These are phyloP conservation scores for Leguminivora glycinivorella DNA, from an alignment of 1,140 invertebrate species.

Conservation along the genomic window DNA sequence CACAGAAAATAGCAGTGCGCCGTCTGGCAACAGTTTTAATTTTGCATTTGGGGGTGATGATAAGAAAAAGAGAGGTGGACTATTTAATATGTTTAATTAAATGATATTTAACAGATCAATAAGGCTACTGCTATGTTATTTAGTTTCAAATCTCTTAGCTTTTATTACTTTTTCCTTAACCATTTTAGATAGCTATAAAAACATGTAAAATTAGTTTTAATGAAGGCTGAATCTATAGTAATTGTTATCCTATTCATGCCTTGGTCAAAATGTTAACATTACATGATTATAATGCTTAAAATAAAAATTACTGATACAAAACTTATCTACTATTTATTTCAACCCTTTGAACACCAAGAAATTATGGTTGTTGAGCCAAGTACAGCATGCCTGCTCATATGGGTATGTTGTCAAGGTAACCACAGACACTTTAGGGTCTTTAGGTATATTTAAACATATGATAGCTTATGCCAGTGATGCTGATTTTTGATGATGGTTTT, in stretches of 20 bases:
- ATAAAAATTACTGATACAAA: conserved; percentile 15
- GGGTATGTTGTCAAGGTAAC: no score
- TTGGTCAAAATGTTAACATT: conserved; percentile 9
- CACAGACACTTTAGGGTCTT: no score
- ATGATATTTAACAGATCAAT: conserved; percentile 6
- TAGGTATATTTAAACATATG: no score
- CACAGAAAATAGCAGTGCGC: conserved; percentile 32
- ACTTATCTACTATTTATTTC: conserved; percentile 27
- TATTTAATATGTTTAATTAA: conserved; percentile 69
- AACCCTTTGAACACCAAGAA: no score
- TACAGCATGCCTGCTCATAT: no score
- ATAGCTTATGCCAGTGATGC: no score
- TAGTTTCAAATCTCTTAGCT: not conserved
- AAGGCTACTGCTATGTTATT: not conserved
- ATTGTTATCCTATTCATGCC: not conserved
- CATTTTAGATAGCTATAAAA: not conserved
- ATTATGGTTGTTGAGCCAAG: no score
- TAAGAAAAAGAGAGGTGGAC: conserved; percentile 58
- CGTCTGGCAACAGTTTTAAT: conserved; percentile 54
- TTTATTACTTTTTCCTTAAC: not conserved
- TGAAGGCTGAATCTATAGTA: not conserved
- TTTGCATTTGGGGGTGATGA: conserved; percentile 62
- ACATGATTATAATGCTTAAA: conserved; percentile 2
- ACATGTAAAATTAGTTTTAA: conserved; percentile 1
- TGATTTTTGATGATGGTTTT: no score